Evolutionary conservation across 2,113 vertebrate species (phyloP).

Genomic region (Chaenogobius annularis): DNA sequence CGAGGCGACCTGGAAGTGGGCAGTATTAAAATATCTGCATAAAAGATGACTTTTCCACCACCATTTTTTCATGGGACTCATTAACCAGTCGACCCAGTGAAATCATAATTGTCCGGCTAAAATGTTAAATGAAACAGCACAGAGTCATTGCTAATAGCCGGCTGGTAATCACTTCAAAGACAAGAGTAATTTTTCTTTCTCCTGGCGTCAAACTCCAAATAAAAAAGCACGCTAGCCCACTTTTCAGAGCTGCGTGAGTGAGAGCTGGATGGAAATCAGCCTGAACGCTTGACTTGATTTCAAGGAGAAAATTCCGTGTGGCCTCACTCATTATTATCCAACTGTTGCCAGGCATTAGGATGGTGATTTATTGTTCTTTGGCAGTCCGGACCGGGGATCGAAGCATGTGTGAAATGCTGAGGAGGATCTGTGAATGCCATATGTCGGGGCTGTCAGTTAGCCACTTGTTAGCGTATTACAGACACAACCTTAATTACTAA

Average conservation of each 20-base stretch:
- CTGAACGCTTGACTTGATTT: constrained; percentile 50
- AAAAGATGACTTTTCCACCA: background rate
- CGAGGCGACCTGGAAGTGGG: background rate
- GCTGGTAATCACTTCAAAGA: background rate
- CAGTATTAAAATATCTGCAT: constrained; percentile 5
- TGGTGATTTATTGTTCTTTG: constrained; percentile 76
- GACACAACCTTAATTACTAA: constrained; percentile 80
- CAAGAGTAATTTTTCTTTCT: constrained; percentile 7
- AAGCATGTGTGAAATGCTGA: constrained; percentile 67
- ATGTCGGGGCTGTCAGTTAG: constrained; percentile 75
- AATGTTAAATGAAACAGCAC: constrained; percentile 14
- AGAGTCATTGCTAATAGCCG: background rate
- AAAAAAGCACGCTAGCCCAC: constrained; percentile 4
- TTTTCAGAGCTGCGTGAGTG: constrained; percentile 4
- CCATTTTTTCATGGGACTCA: background rate
- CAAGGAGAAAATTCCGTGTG: constrained; percentile 62
- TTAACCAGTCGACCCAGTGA: background rate
- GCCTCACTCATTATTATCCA: constrained; percentile 70
- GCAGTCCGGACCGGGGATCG: constrained; percentile 67
- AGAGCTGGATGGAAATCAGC: constrained; percentile 42
- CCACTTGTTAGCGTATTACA: constrained; percentile 78
- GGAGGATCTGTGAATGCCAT: constrained; percentile 62
- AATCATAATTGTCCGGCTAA: constrained; percentile 4
- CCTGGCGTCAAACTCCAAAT: constrained; percentile 1
- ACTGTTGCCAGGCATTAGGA: constrained; percentile 71